Percentiles rank a stretch among this genome's conserved stretches.
Evolutionary conservation across 2,797 vertebrate genomes (phyloP).

Genomic region (Peromyscus nudipes): DNA sequence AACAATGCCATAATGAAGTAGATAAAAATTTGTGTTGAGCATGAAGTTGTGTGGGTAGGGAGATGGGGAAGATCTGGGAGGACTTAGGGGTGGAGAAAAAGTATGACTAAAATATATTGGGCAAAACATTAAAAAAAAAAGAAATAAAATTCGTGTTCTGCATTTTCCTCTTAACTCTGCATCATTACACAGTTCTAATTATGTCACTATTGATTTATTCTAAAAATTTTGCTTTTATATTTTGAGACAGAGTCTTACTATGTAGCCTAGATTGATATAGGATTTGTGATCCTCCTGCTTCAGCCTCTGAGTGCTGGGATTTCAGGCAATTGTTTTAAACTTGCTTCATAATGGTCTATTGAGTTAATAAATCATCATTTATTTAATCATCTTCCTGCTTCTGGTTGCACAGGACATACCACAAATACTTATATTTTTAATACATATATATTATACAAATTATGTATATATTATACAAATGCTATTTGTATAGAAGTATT

Average conservation of each 20-base stretch:
- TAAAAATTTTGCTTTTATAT: background rate
- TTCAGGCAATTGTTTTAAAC: slow-evolving; percentile 57
- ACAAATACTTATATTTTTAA: background rate
- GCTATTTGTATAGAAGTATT: background rate
- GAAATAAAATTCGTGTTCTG: background rate
- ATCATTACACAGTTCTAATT: slow-evolving; percentile 28
- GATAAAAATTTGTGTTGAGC: background rate
- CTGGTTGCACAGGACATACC: slow-evolving; percentile 37
- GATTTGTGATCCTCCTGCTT: background rate
- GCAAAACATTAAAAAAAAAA: background rate
- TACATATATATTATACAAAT: background rate
- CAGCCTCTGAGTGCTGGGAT: background rate
- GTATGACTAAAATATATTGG: background rate
- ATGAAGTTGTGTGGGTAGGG: background rate
- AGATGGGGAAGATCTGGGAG: too few relatives aligned
- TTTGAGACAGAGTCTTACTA: background rate
- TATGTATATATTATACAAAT: background rate
- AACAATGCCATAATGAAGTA: slow-evolving; percentile 23
- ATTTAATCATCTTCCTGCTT: slow-evolving; percentile 43
- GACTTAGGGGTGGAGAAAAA: background rate
- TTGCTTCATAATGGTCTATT: slow-evolving; percentile 10
- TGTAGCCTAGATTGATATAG: background rate
- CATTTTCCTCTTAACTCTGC: background rate
- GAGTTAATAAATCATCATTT: slow-evolving; percentile 41
- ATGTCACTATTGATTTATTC: slow-evolving; percentile 9